Percentiles rank a stretch among this genome's conserved stretches.
Evolutionary conservation across 2,888 invertebrate species (phyloP).

Genomic region (Flexamia atlantica): DNA sequence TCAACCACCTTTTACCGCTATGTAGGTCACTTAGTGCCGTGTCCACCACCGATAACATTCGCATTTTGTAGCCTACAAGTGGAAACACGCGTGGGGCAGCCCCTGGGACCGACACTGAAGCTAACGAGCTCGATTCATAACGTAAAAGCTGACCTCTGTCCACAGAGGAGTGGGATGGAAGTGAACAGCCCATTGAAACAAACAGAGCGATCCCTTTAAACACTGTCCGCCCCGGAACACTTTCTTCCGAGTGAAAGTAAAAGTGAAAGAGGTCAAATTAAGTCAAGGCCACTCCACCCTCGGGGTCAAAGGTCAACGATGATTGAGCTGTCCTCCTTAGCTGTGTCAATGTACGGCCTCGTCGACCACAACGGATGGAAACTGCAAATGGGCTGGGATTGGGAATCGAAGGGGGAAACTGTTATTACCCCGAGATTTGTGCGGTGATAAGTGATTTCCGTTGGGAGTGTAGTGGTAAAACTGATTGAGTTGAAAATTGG

Average conservation of each 20-base stretch:
- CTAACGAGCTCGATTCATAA: slow-evolving; percentile 9
- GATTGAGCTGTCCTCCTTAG: background rate
- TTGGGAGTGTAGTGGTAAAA: background rate
- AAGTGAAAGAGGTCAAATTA: background rate
- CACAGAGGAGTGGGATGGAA: background rate
- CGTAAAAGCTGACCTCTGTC: background rate
- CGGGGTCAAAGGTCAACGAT: slow-evolving; percentile 14
- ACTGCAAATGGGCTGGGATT: background rate
- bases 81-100: background rate
- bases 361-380: background rate
- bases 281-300: background rate
- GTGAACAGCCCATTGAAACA: slow-evolving; percentile 3
- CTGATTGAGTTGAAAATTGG: background rate
- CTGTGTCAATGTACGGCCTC: background rate
- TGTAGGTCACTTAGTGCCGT: background rate
- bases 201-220: background rate
- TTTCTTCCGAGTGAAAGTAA: slow-evolving; percentile 37
- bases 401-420: background rate
- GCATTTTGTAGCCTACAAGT: background rate
- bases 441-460: background rate
- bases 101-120: background rate
- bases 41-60: background rate
- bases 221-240: background rate
- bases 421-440: background rate
- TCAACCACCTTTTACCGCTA: background rate